Conservation (phyloP, 2,113 vertebrate genomes). For the Sisor rabdophorus region DNA sequence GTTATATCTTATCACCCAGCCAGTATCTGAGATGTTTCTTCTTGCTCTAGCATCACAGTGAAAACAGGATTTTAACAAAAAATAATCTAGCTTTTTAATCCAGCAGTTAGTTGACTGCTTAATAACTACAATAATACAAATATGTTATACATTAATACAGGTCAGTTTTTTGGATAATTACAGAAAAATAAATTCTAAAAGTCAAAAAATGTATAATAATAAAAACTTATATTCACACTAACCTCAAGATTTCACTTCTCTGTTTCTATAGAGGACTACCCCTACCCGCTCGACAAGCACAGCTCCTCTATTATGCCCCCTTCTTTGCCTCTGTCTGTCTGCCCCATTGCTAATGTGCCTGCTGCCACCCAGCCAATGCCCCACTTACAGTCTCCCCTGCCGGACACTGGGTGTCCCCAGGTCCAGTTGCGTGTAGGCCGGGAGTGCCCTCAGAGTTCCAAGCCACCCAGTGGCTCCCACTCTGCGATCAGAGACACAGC, state of each 20-base stretch:
- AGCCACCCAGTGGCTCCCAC: conserved; percentile 87
- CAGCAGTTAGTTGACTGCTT: background rate
- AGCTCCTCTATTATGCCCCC: conserved; percentile 83
- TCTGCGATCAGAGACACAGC: conserved; percentile 71
- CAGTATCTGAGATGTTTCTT: conserved; percentile 13
- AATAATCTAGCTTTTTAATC: background rate
- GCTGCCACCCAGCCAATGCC: conserved; percentile 88
- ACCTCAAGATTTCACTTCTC: conserved; percentile 25
- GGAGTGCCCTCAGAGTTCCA: conserved; percentile 90
- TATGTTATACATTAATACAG: background rate
- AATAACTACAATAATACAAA: background rate
- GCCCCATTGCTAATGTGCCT: conserved; percentile 89
- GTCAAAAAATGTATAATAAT: background rate
- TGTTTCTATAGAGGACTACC: conserved; percentile 63
- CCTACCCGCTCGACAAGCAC: conserved; percentile 83
- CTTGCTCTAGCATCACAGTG: background rate
- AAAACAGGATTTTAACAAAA: conserved; percentile 4
- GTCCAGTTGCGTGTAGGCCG: conserved; percentile 74
- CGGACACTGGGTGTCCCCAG: conserved; percentile 78
- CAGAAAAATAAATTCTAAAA: background rate
- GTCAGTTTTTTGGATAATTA: background rate
- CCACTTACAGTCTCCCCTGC: conserved; percentile 84
- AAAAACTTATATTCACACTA: conserved; percentile 11
- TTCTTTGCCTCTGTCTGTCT: conserved; percentile 86
- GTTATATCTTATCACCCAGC: background rate